A percentile compares a stretch with the other conserved stretches of the same genome.
Conservation (phyloP, 2,888 invertebrate genomes). For the Phortica magna region DNA sequence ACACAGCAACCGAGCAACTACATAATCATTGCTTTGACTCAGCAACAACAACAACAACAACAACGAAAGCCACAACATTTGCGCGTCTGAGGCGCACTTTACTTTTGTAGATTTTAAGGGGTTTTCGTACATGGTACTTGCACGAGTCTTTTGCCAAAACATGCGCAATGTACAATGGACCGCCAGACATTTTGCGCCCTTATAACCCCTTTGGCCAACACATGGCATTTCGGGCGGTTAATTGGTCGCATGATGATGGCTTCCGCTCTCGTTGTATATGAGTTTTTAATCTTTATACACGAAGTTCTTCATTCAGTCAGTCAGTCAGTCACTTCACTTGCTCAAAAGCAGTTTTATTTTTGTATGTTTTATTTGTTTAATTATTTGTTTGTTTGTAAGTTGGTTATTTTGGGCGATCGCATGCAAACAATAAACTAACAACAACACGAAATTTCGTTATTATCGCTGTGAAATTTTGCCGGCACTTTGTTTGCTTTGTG, state of each 20-base stretch:
- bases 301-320: not conserved
- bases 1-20: not conserved
- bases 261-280: constrained; percentile 45
- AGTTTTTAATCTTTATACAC: constrained; percentile 17
- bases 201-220: not conserved
- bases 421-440: too few relatives aligned
- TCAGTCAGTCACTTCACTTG: too few relatives aligned
- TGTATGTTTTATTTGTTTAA: not conserved
- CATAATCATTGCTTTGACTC: not conserved
- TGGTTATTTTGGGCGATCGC: too few relatives aligned
- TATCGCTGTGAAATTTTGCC: constrained; percentile 2
- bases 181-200: not conserved
- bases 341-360: not conserved
- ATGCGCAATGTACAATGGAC: too few relatives aligned
- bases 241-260: constrained; percentile 49
- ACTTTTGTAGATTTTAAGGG: not conserved
- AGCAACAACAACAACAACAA: constrained; percentile 5
- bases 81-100: not conserved
- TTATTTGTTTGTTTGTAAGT: not conserved
- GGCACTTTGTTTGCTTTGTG: not conserved
- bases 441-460: constrained; percentile 21
- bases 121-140: not conserved
- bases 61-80: constrained; percentile 16
- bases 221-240: constrained; percentile 31
- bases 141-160: too few relatives aligned